phyloP scores from a whole-genome alignment of 2,797 vertebrate genomes.

The Ammospiza maritima region DNA sequence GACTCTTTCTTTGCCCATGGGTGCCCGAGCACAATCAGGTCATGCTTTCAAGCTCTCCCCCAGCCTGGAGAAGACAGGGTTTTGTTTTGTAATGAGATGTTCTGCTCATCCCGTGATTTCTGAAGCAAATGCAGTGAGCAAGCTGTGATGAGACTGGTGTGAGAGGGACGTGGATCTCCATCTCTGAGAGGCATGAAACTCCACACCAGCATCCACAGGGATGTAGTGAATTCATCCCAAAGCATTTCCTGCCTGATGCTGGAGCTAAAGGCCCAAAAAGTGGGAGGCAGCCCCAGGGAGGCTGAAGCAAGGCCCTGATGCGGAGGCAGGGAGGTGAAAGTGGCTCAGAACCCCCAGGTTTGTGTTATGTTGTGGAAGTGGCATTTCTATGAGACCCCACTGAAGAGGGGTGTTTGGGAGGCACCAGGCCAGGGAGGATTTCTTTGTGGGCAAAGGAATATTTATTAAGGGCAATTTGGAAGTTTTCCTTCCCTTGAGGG shows the following conservation, averaged over 20 bases:
- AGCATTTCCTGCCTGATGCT: neutral
- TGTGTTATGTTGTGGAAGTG: neutral
- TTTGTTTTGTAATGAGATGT: neutral
- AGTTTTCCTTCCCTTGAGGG: neutral
- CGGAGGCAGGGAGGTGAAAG: neutral
- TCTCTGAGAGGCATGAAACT: neutral
- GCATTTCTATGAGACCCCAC: rapidly evolving
- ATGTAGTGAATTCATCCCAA: neutral
- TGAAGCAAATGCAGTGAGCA: neutral
- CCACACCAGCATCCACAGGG: neutral
- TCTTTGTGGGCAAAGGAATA: neutral
- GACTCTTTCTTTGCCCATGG: neutral
- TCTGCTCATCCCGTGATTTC: neutral
- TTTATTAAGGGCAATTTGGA: neutral
- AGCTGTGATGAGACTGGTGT: neutral
- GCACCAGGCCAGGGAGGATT: neutral
- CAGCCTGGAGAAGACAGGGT: neutral
- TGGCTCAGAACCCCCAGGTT: rapidly evolving
- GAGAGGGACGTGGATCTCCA: neutral
- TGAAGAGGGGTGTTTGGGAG: neutral
- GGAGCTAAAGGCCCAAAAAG: neutral
- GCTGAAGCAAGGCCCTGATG: neutral
- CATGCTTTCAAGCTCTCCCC: neutral
- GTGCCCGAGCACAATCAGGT: neutral
- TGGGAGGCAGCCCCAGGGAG: neutral